These are phyloP conservation scores for Malthinus seriepunctatus DNA, from an alignment of 2,888 invertebrate species.

Conservation along the genomic window DNA sequence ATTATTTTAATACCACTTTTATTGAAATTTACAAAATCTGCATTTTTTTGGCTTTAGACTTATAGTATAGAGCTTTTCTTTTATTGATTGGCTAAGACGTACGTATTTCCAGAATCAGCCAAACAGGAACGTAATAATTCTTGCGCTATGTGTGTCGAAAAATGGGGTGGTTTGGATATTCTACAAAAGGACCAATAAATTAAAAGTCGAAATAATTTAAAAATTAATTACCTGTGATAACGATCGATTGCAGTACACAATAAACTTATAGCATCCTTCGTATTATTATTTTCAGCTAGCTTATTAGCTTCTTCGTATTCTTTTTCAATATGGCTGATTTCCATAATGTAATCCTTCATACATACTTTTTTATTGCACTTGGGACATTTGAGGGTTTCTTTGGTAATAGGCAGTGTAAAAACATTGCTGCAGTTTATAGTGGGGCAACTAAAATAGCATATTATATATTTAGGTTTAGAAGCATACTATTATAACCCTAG, in stretches of 20 bases:
- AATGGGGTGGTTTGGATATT: constrained; percentile 67
- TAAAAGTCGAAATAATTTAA: background rate
- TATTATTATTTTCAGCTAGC: constrained; percentile 60
- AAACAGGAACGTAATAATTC: constrained; percentile 70
- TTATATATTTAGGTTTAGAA: too few relatives aligned
- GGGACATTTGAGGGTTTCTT: constrained; percentile 56
- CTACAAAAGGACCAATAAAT: constrained; percentile 38
- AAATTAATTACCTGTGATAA: constrained; percentile 57
- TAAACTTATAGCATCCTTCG: constrained; percentile 59
- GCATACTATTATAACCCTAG: too few relatives aligned
- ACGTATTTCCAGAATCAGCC: constrained; percentile 60
- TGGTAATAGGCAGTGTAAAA: constrained; percentile 54
- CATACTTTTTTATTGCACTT: constrained; percentile 58
- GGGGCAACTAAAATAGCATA: constrained; percentile 59
- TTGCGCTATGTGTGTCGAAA: constrained; percentile 70
- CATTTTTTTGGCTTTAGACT: too few relatives aligned
- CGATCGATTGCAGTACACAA: constrained; percentile 63
- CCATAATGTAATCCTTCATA: constrained; percentile 53
- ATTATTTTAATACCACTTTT: too few relatives aligned
- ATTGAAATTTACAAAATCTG: too few relatives aligned
- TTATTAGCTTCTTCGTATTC: constrained; percentile 56
- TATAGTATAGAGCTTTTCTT: background rate
- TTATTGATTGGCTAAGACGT: constrained; percentile 4
- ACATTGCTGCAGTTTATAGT: constrained; percentile 55
- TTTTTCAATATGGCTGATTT: constrained; percentile 56